Evolutionary conservation across 2,888 invertebrate genomes (phyloP).

Genomic region (Trilocha varians): DNA sequence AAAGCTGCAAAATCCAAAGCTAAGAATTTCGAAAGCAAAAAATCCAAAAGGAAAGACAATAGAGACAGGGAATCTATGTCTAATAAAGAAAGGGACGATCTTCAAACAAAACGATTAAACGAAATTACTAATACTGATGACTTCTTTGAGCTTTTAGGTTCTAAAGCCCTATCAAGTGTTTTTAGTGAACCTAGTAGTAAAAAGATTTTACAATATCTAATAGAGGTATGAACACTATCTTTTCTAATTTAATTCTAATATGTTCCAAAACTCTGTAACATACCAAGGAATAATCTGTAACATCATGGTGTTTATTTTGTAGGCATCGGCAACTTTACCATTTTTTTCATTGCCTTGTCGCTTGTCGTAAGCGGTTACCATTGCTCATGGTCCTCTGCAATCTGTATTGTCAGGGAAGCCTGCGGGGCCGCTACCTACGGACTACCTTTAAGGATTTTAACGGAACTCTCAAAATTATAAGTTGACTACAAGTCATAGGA

Average conservation of each 20-base stretch:
- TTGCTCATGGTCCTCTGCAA: too few relatives aligned
- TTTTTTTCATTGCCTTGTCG: too few relatives aligned
- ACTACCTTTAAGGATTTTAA: too few relatives aligned
- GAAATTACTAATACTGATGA: constrained; percentile 48
- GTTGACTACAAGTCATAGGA: too few relatives aligned
- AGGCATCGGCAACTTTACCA: too few relatives aligned
- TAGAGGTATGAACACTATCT: constrained; percentile 30
- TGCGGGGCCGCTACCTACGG: too few relatives aligned
- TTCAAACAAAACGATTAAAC: constrained; percentile 27
- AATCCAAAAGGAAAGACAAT: constrained; percentile 18
- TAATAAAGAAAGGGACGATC: constrained; percentile 26
- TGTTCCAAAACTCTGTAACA: constrained; percentile 1
- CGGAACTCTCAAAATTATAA: too few relatives aligned
- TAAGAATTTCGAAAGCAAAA: neutral
- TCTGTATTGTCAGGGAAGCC: too few relatives aligned
- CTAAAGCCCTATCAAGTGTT: constrained; percentile 33
- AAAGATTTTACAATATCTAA: constrained; percentile 38
- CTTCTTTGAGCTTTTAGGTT: constrained; percentile 49
- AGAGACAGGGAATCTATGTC: constrained; percentile 45
- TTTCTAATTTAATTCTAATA: neutral
- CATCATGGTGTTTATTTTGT: too few relatives aligned
- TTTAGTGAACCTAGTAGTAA: constrained; percentile 34
- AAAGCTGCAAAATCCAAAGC: too few relatives aligned
- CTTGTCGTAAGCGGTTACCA: too few relatives aligned
- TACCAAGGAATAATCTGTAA: too few relatives aligned